Base-by-base conservation (phyloP, 2,797 vertebrate genomes). In the Melanotaenia nigrans region DNA sequence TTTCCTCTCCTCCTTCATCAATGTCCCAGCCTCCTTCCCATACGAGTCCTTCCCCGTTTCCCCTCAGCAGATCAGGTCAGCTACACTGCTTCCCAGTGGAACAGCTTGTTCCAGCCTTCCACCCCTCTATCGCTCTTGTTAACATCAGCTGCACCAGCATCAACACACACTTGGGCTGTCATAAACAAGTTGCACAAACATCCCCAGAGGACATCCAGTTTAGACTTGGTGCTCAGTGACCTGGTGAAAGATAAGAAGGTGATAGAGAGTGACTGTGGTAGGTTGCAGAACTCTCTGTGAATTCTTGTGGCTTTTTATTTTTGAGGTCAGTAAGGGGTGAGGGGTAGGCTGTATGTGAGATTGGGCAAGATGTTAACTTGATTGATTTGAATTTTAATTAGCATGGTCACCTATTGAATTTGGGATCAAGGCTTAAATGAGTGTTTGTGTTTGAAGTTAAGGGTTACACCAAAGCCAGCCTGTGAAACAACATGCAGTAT, bases 111-210 rank as follows among this genome's bases (percentile, higher is more conserved):
- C 86, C 78, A 54, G 56, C 30, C 33, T 22, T 61, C 54, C 60
- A 63, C 58, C 68, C 67, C 82, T 80, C 79, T 61, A 76, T 89
- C 75, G 61, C 86, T 85, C 86, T 81, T 85, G 84, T 90, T 92
- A 91, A 86, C 81, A 81, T 90, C 83, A 75, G 62, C 76, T 80
- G 88, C 78, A 92, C 75, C 86, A 83, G 84, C 87, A 75, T 88
- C 88, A 90, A 88, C 90, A 86, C 62, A 64, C 85, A 83, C 87
- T 87, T 72, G 64, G 77, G 65, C 68, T 90, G 88, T 93, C 89
- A 92, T 93, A 93, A 94, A 93, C 92, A 92, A 90, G 87, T 81
- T 89, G 81, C 87, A 83, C 91, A 92, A 93, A 92, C 91, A 92
- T 92, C 88, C 81, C 84, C 83, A 71, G 83, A 84, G 87, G 73